These are phyloP conservation scores for Solen grandis DNA, from an alignment of 1,140 invertebrate species.

Conservation along the genomic window DNA sequence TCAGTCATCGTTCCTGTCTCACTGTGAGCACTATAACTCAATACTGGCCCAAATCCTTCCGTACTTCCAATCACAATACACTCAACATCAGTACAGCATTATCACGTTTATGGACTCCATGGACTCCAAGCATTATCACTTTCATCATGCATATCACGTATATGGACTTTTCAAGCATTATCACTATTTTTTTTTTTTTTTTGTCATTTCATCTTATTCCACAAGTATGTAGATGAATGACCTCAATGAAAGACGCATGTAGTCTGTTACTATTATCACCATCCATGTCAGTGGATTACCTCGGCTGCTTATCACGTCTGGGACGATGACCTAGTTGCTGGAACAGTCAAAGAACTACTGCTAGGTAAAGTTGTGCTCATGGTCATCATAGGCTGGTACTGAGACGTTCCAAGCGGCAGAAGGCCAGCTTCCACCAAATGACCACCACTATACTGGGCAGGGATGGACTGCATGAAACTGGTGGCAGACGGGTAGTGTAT, in stretches of 20 bases:
- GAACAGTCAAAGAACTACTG: not conserved
- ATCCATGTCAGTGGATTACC: conserved; percentile 50
- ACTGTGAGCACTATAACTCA: too few species aligned
- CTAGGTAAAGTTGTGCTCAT: not conserved
- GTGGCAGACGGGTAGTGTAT: conserved; percentile 26
- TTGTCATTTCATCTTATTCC: too few species aligned
- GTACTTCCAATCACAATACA: too few species aligned
- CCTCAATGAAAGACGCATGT: conserved; percentile 78
- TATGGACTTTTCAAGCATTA: too few species aligned
- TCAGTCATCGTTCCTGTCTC: too few species aligned
- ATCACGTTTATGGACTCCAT: too few species aligned
- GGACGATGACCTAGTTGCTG: not conserved
- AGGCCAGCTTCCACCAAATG: conserved; percentile 45
- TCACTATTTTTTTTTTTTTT: too few species aligned
- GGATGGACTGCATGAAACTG: conserved; percentile 17
- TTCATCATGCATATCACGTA: too few species aligned
- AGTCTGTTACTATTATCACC: conserved; percentile 82
- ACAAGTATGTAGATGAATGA: conserved; percentile 51
- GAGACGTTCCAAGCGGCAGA: conserved; percentile 1
- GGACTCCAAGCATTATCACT: too few species aligned
- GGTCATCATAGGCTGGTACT: not conserved
- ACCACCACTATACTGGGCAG: not conserved
- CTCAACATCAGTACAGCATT: too few species aligned
- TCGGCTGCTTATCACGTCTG: not conserved
- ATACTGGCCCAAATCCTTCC: too few species aligned